Percentiles rank a stretch among this genome's conserved stretches.
Conservation (phyloP, 2,113 vertebrate genomes). For the Macaca fascicularis region T2T-MFA8v1.1 NC_088380.1:104892501-104893000, state of each 20-base stretch:
- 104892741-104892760: not conserved
- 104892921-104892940: not conserved
- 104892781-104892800: slow-evolving; percentile 47
- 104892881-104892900: not conserved
- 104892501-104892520: not conserved
- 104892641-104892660: not conserved
- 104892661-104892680: not conserved
- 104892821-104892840: slow-evolving; percentile 46
- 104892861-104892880: not conserved
- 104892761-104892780: slow-evolving; percentile 42
- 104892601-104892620: not conserved
- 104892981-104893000: not conserved
- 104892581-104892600: not conserved
- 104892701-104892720: slow-evolving; percentile 8
- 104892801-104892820: slow-evolving; percentile 27
- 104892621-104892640: not conserved
- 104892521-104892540: not conserved
- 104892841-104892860: slow-evolving; percentile 36
- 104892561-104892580: not conserved
- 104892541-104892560: not conserved
- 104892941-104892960: not conserved
- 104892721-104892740: not conserved
- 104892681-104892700: slow-evolving; percentile 11
- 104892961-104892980: not conserved
- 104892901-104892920: not conserved